Percentiles rank a stretch among this genome's conserved stretches.
Conservation (phyloP, 2,888 invertebrate species). For the Acanthosepion pharaonis region DNA sequence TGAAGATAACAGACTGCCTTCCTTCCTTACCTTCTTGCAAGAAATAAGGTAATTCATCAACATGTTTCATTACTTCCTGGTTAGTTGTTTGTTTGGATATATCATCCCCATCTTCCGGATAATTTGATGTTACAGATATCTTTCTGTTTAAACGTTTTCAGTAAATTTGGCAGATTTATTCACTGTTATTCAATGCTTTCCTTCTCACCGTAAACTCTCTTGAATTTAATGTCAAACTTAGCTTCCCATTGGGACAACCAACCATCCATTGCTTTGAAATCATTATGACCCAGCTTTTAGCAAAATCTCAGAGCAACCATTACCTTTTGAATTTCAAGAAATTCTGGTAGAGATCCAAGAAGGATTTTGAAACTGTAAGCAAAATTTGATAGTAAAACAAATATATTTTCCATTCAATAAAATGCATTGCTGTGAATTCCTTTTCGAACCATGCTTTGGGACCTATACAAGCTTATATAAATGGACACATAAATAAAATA, state of each 20-base stretch:
- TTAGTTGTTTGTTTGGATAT: neutral
- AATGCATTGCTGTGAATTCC: no score
- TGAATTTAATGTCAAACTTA: neutral
- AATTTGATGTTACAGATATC: neutral
- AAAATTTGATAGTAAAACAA: no score
- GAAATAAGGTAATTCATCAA: slow-evolving; percentile 24
- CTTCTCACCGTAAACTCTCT: neutral
- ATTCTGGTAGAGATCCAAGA: no score
- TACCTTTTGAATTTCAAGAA: no score
- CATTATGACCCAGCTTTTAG: slow-evolving; percentile 35
- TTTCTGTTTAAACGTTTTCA: neutral
- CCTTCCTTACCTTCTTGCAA: neutral
- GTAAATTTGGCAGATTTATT: neutral
- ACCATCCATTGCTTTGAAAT: neutral
- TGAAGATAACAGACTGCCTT: neutral
- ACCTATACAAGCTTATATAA: no score
- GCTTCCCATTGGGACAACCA: slow-evolving; percentile 24
- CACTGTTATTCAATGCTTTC: neutral
- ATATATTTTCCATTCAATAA: no score
- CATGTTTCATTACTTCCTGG: neutral
- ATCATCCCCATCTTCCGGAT: neutral
- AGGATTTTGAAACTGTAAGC: no score
- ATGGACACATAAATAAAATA: no score
- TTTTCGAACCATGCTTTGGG: no score
- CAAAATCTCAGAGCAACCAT: neutral